A percentile compares a stretch with the other conserved stretches of the same genome.
Evolutionary conservation across 1,140 invertebrate genomes (phyloP).

Genomic region (Ephestia elutella): DNA sequence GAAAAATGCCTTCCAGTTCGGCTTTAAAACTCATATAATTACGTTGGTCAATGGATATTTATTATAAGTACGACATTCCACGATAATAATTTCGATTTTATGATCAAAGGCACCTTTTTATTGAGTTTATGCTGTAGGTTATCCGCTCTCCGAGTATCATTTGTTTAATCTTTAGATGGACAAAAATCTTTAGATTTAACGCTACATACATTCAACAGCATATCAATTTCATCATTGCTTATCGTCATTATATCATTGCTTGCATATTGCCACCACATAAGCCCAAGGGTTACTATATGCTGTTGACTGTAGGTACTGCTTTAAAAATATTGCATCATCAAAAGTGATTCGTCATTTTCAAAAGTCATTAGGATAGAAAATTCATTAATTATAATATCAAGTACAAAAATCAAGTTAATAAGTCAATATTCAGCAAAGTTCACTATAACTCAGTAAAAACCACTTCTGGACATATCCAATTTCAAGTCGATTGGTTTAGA

Average conservation of each 20-base stretch:
- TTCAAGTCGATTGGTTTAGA: not conserved
- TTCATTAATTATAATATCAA: no score
- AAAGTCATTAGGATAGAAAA: no score
- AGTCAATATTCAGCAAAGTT: no score
- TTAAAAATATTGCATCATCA: no score
- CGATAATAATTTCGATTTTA: slow-evolving; percentile 1
- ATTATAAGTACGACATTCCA: not conserved
- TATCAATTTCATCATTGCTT: no score
- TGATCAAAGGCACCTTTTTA: not conserved
- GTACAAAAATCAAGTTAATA: no score
- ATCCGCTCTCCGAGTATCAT: not conserved
- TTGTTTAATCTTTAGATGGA: not conserved
- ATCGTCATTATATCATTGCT: no score
- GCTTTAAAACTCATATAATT: slow-evolving; percentile 41
- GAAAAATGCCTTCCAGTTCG: slow-evolving; percentile 27
- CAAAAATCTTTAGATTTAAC: not conserved
- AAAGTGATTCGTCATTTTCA: no score
- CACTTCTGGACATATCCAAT: not conserved
- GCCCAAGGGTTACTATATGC: no score
- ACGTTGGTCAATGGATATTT: slow-evolving; percentile 31
- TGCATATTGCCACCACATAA: no score
- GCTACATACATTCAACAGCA: not conserved
- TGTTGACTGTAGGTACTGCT: no score
- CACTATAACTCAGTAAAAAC: not conserved
- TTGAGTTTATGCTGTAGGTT: not conserved